Conservation (phyloP, 2,113 vertebrate species). For the Nesogale talazaci region DNA sequence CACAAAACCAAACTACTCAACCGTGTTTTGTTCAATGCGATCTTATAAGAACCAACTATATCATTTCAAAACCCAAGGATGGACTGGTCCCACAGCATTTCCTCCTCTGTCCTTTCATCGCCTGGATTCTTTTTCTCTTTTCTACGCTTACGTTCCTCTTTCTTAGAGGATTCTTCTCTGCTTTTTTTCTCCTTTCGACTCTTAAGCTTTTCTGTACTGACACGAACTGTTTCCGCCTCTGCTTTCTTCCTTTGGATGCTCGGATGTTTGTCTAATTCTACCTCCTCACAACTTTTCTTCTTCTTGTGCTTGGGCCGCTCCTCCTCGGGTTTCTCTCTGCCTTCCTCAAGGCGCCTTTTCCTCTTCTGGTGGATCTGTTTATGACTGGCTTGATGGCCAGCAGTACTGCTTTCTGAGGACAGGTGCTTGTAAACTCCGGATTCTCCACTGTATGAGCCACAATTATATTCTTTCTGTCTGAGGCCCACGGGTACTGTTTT, state of each 20-base stretch:
- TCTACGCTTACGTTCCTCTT: conserved; percentile 83
- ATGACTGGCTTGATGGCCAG: conserved; percentile 74
- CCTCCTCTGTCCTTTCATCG: conserved; percentile 89
- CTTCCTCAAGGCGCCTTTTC: conserved; percentile 40
- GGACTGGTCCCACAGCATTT: conserved; percentile 93
- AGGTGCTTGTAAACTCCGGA: conserved; percentile 56
- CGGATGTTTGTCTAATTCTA: conserved; percentile 67
- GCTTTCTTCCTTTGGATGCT: conserved; percentile 69
- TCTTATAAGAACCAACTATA: conserved; percentile 48
- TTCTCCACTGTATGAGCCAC: conserved; percentile 74
- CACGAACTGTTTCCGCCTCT: conserved; percentile 49
- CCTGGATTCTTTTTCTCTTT: conserved; percentile 85
- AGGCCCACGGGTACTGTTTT: conserved; percentile 53
- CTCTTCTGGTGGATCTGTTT: conserved; percentile 47
- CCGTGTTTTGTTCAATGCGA: not conserved
- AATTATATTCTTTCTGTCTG: conserved; percentile 63
- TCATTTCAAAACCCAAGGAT: conserved; percentile 87
- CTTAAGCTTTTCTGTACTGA: conserved; percentile 76
- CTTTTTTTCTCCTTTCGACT: conserved; percentile 78
- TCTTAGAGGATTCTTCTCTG: conserved; percentile 69
- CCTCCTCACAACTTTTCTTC: conserved; percentile 63
- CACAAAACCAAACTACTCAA: conserved; percentile 19
- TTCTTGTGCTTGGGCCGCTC: conserved; percentile 71
- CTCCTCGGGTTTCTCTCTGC: conserved; percentile 71
- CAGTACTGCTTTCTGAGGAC: conserved; percentile 73